Evolutionary conservation across 1,140 invertebrate species (phyloP).

Genomic region (Mactra quadrangularis): DNA sequence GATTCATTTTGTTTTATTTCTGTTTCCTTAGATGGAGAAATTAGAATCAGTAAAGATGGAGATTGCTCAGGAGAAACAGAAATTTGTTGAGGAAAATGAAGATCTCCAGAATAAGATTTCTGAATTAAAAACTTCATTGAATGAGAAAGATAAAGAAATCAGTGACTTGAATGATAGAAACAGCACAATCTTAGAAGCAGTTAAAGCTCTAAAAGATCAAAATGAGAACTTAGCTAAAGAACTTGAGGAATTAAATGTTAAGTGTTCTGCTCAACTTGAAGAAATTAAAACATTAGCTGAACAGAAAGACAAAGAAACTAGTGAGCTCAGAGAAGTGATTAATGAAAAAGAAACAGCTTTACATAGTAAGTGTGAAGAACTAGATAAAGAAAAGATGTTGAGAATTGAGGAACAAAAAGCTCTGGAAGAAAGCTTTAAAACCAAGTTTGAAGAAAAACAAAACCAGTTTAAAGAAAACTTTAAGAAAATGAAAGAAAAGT

Average conservation of each 20-base stretch:
- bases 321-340: conserved; percentile 54
- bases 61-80: conserved; percentile 46
- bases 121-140: conserved; percentile 24
- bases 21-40: conserved; percentile 25
- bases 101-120: conserved; percentile 15
- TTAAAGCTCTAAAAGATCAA: conserved; percentile 60
- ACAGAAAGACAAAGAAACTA: conserved; percentile 27
- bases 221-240: conserved; percentile 53
- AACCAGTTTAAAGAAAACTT: conserved; percentile 74
- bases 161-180: conserved; percentile 43
- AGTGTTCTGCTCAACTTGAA: conserved; percentile 44
- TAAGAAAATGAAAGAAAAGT: conserved; percentile 76
- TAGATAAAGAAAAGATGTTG: conserved; percentile 24
- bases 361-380: conserved; percentile 40
- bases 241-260: conserved; percentile 57
- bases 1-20: not conserved
- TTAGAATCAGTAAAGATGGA: conserved; percentile 45
- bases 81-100: conserved; percentile 25
- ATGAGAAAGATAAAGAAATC: conserved; percentile 65
- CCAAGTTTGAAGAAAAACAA: conserved; percentile 74
- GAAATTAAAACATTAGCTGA: conserved; percentile 54
- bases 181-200: conserved; percentile 38
- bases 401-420: conserved; percentile 58
- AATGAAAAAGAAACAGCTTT: conserved; percentile 44
- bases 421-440: conserved; percentile 73